Conservation (phyloP, 64 coral and sea anemone genomes). For the Montipora cactus region DNA sequence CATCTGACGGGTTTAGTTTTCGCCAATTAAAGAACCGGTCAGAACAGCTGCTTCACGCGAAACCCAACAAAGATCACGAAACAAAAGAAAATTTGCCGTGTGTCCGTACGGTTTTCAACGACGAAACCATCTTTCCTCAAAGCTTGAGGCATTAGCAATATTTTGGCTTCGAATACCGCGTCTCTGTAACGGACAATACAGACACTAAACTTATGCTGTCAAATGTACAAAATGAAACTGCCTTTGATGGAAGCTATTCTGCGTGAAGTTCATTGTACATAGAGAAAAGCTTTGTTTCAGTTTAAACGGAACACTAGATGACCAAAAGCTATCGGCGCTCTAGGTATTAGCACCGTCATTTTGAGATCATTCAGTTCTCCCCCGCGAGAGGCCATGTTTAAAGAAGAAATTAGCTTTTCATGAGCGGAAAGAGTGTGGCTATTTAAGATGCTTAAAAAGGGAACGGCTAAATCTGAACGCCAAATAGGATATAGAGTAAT, state of each 20-base stretch:
- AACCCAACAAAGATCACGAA: constrained; percentile 13
- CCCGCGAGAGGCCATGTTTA: background rate
- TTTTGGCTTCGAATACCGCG: no score
- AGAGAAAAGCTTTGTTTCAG: no score
- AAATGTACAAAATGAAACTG: no score
- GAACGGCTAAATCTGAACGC: constrained; percentile 19
- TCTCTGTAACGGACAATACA: no score
- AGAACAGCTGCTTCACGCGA: background rate
- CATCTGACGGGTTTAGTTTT: constrained; percentile 28
- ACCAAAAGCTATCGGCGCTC: background rate
- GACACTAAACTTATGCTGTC: no score
- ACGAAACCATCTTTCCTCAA: background rate
- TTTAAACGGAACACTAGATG: background rate
- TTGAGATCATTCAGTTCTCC: background rate
- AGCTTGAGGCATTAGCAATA: background rate
- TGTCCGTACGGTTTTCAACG: background rate
- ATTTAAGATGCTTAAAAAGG: constrained; percentile 26
- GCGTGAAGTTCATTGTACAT: no score
- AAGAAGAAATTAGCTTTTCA: constrained; percentile 32
- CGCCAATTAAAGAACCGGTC: constrained; percentile 37
- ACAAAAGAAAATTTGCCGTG: background rate
- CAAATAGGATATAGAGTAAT: constrained; percentile 12
- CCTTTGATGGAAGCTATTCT: no score
- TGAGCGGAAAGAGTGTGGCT: constrained; percentile 9
- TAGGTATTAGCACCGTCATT: background rate